Evolutionary conservation across 2,888 invertebrate genomes (phyloP).

Genomic region (Pachydiplax longipennis): DNA sequence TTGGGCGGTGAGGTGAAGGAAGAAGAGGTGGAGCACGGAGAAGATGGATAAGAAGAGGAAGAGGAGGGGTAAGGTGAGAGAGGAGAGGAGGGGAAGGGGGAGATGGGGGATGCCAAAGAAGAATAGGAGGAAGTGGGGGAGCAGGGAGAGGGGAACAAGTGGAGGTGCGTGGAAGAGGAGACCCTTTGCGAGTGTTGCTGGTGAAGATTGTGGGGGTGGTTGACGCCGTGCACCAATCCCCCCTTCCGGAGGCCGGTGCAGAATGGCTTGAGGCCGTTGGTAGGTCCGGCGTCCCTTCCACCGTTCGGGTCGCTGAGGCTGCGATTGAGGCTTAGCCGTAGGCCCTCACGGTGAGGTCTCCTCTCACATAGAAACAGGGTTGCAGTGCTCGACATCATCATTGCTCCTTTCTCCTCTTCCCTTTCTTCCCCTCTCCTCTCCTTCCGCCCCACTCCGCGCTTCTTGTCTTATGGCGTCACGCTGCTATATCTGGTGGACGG

Average conservation of each 20-base stretch:
- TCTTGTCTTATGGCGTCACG: constrained; percentile 44
- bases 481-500: constrained; percentile 43
- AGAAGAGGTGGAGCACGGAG: background rate
- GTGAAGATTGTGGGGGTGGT: constrained; percentile 11
- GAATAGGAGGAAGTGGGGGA: constrained; percentile 20
- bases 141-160: constrained; percentile 12
- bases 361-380: constrained; percentile 41
- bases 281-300: background rate
- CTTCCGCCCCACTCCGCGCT: background rate
- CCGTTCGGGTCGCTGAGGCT: constrained; percentile 41
- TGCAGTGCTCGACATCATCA: constrained; percentile 43
- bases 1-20: constrained; percentile 12
- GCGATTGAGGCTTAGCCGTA: constrained; percentile 26
- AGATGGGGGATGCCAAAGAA: background rate
- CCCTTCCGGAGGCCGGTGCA: constrained; percentile 27
- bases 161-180: background rate
- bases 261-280: constrained; percentile 20
- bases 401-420: background rate
- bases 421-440: background rate
- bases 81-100: background rate
- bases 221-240: background rate
- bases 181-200: background rate
- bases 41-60: background rate
- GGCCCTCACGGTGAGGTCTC: constrained; percentile 42
- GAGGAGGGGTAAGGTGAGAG: background rate